Evolutionary conservation across 2,888 invertebrate species (phyloP), one percentile per base, ranked within the genome.

Genomic region (Malthinus flaveolus): DNA sequence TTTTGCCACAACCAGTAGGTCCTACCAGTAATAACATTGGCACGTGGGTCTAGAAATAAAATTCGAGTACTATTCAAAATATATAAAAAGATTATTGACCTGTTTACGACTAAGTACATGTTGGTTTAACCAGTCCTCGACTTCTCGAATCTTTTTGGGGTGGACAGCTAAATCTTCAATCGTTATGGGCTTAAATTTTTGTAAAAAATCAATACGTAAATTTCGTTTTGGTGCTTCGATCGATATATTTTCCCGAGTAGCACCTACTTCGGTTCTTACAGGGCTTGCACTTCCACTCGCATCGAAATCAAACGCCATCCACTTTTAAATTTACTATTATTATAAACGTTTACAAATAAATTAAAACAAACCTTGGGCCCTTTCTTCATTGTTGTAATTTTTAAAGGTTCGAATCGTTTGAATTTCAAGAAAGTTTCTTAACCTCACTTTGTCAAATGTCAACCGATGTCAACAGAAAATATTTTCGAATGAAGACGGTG

Each of bases 1-100:
- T 91, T 80, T 95, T 95, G 0, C 93, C 94, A 72, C 87, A 85
- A 0, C 95, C 95, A 0, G 93, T 85, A 13, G 95, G 91, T 0
- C 95, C 95, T 6, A 88, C 88, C 13, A 95, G 67, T 3, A 95
- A 74, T 35, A 94, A 78, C 63, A 91, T 84, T 49, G 82, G 79
- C 63, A 80, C 77, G 0, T 79, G 76, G 32, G 68, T 70, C 71
- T 81, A 44, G 31, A 62, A 67, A 59, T 11, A 48, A 37, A 11
- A 10, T 36, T 39, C 1, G 11, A 13, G 12, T 23, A n/a, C 7
- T 9, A 15, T 48, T 10, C 15, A n/a, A 33, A 34, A 11, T 4
- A 1, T 34, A 34, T 3, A 34, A 34, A 9, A 1, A 6, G n/a
- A 1, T 9, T 33, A 11, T 34, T 8, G n/a, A 12, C 33, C 15